Percentiles rank a stretch among this genome's conserved stretches.
phyloP scores from a whole-genome alignment of 1,140 invertebrate species.

The Diachasma alloeum region DNA sequence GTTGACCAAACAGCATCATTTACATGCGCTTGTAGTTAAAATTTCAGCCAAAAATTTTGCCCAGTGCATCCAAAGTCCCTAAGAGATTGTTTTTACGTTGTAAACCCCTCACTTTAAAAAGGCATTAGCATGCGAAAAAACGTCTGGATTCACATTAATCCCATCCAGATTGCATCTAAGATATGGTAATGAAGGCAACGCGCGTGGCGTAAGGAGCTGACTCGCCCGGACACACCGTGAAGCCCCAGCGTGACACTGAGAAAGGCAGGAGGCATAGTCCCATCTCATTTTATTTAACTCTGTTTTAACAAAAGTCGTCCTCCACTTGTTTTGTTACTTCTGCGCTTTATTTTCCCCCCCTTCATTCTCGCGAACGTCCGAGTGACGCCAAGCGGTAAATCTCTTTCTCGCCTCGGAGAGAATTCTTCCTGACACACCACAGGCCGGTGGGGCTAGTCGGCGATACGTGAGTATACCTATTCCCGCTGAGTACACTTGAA shows the following conservation, averaged over 20 bases:
- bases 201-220: constrained; percentile 55
- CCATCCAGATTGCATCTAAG: constrained; percentile 61
- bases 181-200: constrained; percentile 65
- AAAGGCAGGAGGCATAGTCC: constrained; percentile 54
- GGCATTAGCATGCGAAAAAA: constrained; percentile 47
- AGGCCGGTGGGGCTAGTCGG: neutral
- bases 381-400: constrained; percentile 48
- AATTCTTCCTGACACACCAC: constrained; percentile 44
- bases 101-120: constrained; percentile 30
- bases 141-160: constrained; percentile 59
- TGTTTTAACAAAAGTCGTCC: constrained; percentile 25
- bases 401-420: constrained; percentile 59
- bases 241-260: constrained; percentile 59
- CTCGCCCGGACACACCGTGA: constrained; percentile 35
- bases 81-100: constrained; percentile 35
- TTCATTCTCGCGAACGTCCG: neutral
- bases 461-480: neutral
- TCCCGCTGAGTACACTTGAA: neutral
- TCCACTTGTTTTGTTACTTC: neutral
- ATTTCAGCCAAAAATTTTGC: too few relatives aligned
- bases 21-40: too few relatives aligned
- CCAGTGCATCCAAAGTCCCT: neutral
- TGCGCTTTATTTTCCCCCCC: constrained; percentile 1
- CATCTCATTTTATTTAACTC: constrained; percentile 38
- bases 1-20: too few relatives aligned